phyloP scores from a whole-genome alignment of 2,888 invertebrate genomes.

The Melanchra persicariae region DNA sequence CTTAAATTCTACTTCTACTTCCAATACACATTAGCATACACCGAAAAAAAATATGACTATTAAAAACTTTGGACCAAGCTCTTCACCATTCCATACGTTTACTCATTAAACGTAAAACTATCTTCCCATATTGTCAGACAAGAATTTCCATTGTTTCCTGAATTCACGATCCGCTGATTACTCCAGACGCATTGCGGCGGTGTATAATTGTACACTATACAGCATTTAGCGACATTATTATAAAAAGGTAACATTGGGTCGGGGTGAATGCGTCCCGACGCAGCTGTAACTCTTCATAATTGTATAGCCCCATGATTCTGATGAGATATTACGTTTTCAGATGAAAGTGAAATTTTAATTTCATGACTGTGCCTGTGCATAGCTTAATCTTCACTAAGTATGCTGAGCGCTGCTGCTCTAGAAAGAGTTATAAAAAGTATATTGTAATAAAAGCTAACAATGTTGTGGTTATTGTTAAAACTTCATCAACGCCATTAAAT shows the following conservation, averaged over 20 bases:
- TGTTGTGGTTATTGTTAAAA: slow-evolving; percentile 4
- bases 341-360: slow-evolving; percentile 35
- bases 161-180: slow-evolving; percentile 15
- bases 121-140: slow-evolving; percentile 1
- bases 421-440: slow-evolving; percentile 15
- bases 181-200: slow-evolving; percentile 19
- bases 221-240: slow-evolving; percentile 45
- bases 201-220: slow-evolving; percentile 6
- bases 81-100: slow-evolving; percentile 4
- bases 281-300: slow-evolving; percentile 36
- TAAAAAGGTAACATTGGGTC: slow-evolving; percentile 36
- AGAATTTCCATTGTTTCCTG: slow-evolving; percentile 19
- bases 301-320: slow-evolving; percentile 13
- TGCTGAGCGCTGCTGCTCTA: slow-evolving; percentile 8
- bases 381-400: slow-evolving; percentile 16
- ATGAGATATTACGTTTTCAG: slow-evolving; percentile 33
- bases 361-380: slow-evolving; percentile 21
- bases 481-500: slow-evolving; percentile 5
- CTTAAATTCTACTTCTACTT: background rate
- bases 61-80: background rate
- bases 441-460: slow-evolving; percentile 2
- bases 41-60: background rate
- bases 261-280: slow-evolving; percentile 38
- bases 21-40: too few species aligned
- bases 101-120: slow-evolving; percentile 8